Evolutionary conservation across 1,140 invertebrate genomes (phyloP).

Genomic region (Papilio machaon): DNA sequence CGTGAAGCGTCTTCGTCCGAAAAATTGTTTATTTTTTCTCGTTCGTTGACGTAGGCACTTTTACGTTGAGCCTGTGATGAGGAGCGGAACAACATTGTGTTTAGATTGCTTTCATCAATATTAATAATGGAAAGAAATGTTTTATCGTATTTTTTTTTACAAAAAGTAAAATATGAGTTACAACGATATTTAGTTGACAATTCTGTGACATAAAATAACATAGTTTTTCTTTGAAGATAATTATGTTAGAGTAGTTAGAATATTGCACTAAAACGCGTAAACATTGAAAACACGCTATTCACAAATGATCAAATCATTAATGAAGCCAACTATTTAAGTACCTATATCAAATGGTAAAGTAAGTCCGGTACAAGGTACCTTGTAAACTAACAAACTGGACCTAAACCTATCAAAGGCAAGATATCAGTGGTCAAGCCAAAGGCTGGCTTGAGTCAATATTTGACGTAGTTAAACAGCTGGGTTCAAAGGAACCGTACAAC

Average conservation of each 20-base stretch:
- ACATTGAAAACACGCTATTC: neutral
- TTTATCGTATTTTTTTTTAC: neutral
- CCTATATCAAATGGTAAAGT: neutral
- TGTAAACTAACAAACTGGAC: conserved; percentile 25
- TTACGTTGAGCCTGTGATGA: conserved; percentile 32
- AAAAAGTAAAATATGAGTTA: neutral
- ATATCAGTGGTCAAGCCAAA: conserved; percentile 22
- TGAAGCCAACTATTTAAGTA: neutral
- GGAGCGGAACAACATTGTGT: conserved; percentile 25
- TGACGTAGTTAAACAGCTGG: neutral
- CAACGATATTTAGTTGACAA: too few relatives aligned
- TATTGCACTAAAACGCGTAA: neutral
- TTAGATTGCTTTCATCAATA: conserved; percentile 11
- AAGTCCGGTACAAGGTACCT: neutral
- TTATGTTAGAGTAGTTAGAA: too few relatives aligned
- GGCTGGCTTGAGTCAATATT: conserved; percentile 20
- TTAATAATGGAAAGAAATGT: conserved; percentile 10
- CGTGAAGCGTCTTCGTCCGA: conserved; percentile 44
- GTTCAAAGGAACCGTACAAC: conserved; percentile 16
- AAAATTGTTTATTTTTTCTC: conserved; percentile 50
- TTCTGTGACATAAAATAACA: too few relatives aligned
- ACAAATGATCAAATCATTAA: neutral
- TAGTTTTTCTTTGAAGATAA: too few relatives aligned
- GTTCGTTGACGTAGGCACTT: conserved; percentile 34
- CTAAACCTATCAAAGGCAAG: conserved; percentile 17